Evolutionary conservation across 2,113 vertebrate genomes (phyloP).

Genomic region (Myotis lucifugus): DNA sequence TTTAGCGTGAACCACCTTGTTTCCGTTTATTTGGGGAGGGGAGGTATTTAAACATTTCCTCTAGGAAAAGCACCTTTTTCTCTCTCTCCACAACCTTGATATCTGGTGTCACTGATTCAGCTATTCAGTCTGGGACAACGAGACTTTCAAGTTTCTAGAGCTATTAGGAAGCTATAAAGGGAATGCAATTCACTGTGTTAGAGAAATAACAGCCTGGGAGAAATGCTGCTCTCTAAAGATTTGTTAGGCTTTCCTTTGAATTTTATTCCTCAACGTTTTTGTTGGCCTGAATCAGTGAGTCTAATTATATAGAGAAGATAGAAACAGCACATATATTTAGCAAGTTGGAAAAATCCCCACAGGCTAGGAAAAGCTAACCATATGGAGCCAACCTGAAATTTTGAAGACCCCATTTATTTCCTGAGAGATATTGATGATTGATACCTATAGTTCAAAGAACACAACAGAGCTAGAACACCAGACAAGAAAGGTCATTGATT

Average conservation of each 20-base stretch:
- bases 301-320: slow-evolving; percentile 67
- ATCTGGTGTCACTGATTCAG: slow-evolving; percentile 17
- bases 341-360: slow-evolving; percentile 57
- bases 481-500: not conserved
- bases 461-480: not conserved
- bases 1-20: not conserved
- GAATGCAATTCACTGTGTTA: slow-evolving; percentile 26
- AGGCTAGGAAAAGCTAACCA: slow-evolving; percentile 35
- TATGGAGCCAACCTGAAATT: slow-evolving; percentile 18
- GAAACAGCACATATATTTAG: slow-evolving; percentile 69
- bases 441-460: not conserved
- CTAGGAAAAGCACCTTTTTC: not conserved
- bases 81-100: not conserved
- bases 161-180: not conserved
- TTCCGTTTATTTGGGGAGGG: not conserved
- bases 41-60: slow-evolving; percentile 15
- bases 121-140: slow-evolving; percentile 43
- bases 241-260: slow-evolving; percentile 63
- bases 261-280: slow-evolving; percentile 67
- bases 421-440: not conserved
- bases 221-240: slow-evolving; percentile 49
- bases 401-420: slow-evolving; percentile 2
- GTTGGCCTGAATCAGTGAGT: slow-evolving; percentile 64
- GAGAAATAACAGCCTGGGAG: slow-evolving; percentile 25
- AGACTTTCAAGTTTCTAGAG: slow-evolving; percentile 27